phyloP scores from a whole-genome alignment of 2,797 vertebrate species.

The Enteromius thamalakanensis region DNA sequence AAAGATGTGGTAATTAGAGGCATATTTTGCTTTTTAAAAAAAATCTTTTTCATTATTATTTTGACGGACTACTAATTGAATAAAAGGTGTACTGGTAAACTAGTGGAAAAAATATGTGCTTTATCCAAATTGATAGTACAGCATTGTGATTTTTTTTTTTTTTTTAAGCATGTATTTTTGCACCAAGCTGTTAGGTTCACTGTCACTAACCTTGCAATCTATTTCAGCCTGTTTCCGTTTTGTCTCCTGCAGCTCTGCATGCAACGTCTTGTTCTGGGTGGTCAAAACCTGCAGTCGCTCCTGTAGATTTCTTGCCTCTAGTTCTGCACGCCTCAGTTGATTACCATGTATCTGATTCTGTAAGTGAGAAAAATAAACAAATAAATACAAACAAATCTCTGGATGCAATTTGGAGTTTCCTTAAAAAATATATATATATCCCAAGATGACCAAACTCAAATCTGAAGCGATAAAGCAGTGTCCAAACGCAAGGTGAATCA shows the following conservation, averaged over 20 bases:
- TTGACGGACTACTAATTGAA: background rate
- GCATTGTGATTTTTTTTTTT: background rate
- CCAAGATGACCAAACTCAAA: background rate
- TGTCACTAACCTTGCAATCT: conserved; percentile 88
- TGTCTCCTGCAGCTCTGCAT: conserved; percentile 85
- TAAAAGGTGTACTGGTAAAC: background rate
- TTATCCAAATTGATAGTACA: background rate
- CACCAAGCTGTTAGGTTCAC: background rate
- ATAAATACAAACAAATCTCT: background rate
- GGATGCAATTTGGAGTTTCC: background rate
- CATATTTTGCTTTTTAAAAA: background rate
- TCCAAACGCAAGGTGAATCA: background rate
- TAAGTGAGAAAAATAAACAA: background rate
- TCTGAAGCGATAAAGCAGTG: conserved; percentile 8
- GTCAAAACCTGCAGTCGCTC: conserved; percentile 86
- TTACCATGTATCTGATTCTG: conserved; percentile 97
- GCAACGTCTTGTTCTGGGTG: conserved; percentile 87
- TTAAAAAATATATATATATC: background rate
- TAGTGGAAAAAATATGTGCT: background rate
- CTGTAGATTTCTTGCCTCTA: conserved; percentile 80
- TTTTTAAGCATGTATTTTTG: background rate
- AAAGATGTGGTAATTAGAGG: background rate
- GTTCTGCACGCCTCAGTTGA: conserved; percentile 90
- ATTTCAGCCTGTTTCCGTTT: conserved; percentile 93
- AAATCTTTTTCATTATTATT: background rate